Evolutionary conservation across 2,113 vertebrate species (phyloP).

Genomic region (Ceuthmochares aereus): DNA sequence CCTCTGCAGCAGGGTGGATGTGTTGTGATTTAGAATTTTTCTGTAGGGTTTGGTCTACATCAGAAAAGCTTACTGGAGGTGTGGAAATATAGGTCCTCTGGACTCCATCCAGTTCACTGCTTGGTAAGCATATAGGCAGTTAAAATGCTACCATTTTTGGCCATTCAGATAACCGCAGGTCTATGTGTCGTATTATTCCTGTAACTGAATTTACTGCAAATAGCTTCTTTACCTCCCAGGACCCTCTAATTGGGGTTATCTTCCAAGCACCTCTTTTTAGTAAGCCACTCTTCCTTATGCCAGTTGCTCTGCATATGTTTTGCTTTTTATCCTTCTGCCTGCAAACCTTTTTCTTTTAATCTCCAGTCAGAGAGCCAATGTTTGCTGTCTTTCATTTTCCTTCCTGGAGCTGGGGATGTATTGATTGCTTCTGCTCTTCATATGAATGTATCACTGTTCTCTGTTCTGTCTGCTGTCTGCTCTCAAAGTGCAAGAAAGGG

Average conservation of each 20-base stretch:
- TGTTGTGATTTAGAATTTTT: constrained; percentile 8
- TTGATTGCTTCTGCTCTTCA: neutral
- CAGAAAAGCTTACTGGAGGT: neutral
- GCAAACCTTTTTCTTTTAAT: neutral
- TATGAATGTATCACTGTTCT: neutral
- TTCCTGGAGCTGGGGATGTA: neutral
- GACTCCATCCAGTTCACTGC: neutral
- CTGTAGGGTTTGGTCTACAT: neutral
- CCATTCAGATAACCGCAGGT: neutral
- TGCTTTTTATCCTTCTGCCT: neutral
- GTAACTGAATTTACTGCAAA: neutral
- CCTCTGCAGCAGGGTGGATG: neutral
- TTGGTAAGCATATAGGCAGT: neutral
- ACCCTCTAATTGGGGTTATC: neutral
- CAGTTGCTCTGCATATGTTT: neutral
- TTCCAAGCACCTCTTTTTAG: neutral
- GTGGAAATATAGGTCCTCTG: neutral
- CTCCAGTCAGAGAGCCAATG: neutral
- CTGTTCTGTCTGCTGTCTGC: neutral
- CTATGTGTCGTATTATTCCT: neutral
- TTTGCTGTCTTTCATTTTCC: neutral
- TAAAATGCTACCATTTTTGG: neutral
- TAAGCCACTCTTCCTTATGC: neutral
- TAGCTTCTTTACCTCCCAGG: neutral
- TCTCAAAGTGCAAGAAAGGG: neutral